These are phyloP conservation scores for Cyprinodon variegatus DNA, from an alignment of 2,113 vertebrate genomes.

Conservation along the genomic window DNA sequence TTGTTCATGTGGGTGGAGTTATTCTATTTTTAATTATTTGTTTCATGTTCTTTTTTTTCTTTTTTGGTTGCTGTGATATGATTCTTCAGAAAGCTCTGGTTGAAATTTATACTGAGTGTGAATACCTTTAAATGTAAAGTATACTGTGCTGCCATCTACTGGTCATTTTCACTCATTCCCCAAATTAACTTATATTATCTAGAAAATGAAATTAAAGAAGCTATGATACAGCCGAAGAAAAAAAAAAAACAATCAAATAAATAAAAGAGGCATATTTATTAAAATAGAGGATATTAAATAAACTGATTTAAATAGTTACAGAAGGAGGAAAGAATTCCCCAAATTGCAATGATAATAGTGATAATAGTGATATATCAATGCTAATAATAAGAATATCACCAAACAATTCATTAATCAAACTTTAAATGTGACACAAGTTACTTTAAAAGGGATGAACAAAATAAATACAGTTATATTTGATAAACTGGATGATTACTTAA, in stretches of 20 bases:
- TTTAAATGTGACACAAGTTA: too few relatives aligned
- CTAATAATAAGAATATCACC: too few relatives aligned
- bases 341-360: too few relatives aligned
- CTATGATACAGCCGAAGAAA: background rate
- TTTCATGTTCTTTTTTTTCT: background rate
- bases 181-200: background rate
- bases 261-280: too few relatives aligned
- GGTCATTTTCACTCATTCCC: conserved; percentile 22
- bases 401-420: too few relatives aligned
- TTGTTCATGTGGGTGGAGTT: background rate
- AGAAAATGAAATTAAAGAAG: background rate
- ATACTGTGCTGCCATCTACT: conserved; percentile 75
- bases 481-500: background rate
- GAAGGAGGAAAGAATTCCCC: too few relatives aligned
- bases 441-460: background rate
- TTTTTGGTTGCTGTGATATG: background rate
- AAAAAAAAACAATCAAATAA: background rate
- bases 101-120: background rate
- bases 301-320: too few relatives aligned
- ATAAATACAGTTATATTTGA: background rate
- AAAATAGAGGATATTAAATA: too few relatives aligned
- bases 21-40: background rate
- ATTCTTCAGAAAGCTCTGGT: background rate
- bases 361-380: too few relatives aligned
- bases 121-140: conserved; percentile 23